A percentile compares a stretch with the other conserved stretches of the same genome.
Evolutionary conservation across 2,888 invertebrate genomes (phyloP).

Genomic region (Pachydiplax longipennis): DNA sequence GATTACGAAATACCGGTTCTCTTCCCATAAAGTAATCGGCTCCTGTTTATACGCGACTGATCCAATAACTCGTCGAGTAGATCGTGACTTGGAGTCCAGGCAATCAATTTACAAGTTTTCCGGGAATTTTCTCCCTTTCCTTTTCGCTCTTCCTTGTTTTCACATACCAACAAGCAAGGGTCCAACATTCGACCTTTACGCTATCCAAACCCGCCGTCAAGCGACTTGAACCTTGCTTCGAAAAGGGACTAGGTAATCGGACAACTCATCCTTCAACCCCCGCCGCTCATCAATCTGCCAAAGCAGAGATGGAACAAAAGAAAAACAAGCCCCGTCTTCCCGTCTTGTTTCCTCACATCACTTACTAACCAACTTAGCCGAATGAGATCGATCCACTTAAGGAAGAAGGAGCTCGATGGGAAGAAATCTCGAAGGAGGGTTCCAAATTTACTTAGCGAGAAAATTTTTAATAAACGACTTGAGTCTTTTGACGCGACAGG

Average conservation of each 20-base stretch:
- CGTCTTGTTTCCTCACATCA: not conserved
- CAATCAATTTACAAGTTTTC: not conserved
- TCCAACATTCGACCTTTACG: not conserved
- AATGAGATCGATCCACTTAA: not conserved
- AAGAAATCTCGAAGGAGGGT: too few species aligned
- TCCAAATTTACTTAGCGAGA: too few species aligned
- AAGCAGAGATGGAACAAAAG: not conserved
- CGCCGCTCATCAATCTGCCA: not conserved
- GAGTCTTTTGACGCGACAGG: too few species aligned
- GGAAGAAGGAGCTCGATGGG: not conserved
- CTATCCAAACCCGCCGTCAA: not conserved
- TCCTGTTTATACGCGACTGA: not conserved
- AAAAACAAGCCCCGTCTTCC: not conserved
- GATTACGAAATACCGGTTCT: not conserved
- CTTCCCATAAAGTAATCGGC: not conserved
- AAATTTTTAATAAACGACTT: too few species aligned
- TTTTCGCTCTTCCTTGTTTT: not conserved
- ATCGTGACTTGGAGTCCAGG: not conserved
- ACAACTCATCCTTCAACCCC: not conserved
- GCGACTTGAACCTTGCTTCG: not conserved
- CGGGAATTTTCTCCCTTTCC: not conserved
- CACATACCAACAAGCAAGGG: not conserved
- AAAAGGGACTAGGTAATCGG: not conserved
- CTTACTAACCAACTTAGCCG: not conserved
- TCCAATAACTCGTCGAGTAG: not conserved